Base-by-base conservation (phyloP, 2,888 invertebrate genomes). In the Caenorhabditis sp. region DNA sequence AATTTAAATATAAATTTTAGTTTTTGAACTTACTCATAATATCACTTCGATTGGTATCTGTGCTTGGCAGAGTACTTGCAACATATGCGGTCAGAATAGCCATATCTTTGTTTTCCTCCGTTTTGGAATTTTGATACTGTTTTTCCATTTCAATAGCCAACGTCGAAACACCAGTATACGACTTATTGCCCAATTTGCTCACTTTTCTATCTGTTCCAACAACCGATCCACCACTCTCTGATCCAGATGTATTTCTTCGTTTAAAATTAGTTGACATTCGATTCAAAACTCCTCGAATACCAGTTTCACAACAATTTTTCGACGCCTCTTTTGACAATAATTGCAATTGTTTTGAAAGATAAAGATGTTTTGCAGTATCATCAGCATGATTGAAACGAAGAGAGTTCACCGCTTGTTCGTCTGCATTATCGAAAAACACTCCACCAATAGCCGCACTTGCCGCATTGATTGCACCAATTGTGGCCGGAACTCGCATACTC, bases 401-500 rank as follows among this genome's bases (percentile, higher is more conserved):
- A 4, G 31, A 17, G 14, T 43, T 43, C 53, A 63, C 49, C 31
- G 31, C 5, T 10, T 31, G 31, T 31, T 71, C 71, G 17, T 67
- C 71, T 1, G 63, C 56, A 58, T 43, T 43, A 43, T 71, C 63
- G 52, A 71, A 64, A 61, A 56, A 59, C 25, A 71, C 67, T 25
- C 71, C 71, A 5, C 60, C 63, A 59, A 71, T 64, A 0, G 71
- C 67, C 0, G 71, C 71, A 53, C 71, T 71, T 5, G 71, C 71
- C 5, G 71, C 71, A 61, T 71, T 71, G 60, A 71, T 10, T 0
- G 71, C 67, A 10, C 71, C 71, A 17, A 71, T 67, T 10, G 71
- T 71, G 1, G 71, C 71, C 2, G 71, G 71, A 8, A 71, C 71
- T 14, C 71, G 71, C 57, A 71, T 67, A 38, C 67, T 67, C 21